Conservation (phyloP, 1,140 invertebrate species). For the Drosophila carrolli region DNA sequence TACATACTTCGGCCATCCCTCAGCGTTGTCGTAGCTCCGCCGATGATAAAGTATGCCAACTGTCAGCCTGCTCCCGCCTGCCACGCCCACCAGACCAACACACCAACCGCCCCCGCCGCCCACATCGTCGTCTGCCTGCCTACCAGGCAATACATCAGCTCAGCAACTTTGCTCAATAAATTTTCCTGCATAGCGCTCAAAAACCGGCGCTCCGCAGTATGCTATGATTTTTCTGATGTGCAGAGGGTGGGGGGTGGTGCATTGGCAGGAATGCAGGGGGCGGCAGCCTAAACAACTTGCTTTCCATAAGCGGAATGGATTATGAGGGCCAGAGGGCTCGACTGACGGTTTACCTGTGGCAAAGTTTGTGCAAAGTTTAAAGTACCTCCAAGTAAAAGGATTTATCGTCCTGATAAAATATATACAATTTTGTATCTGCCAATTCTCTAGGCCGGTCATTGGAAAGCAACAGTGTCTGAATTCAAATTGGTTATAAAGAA, state of each 20-base stretch:
- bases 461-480: background rate
- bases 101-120: constrained; percentile 7
- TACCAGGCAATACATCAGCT: constrained; percentile 68
- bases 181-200: constrained; percentile 62
- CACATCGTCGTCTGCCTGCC: constrained; percentile 7
- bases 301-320: constrained; percentile 37
- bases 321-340: constrained; percentile 7
- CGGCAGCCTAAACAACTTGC: constrained; percentile 67
- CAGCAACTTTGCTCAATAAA: constrained; percentile 82
- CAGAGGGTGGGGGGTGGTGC: background rate
- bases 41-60: constrained; percentile 82
- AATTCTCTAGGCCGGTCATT: background rate
- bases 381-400: constrained; percentile 14
- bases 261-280: constrained; percentile 1
- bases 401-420: constrained; percentile 15
- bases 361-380: constrained; percentile 27
- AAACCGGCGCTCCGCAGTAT: constrained; percentile 71
- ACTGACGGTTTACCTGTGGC: constrained; percentile 22
- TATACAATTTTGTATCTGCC: constrained; percentile 5
- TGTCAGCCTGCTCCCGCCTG: constrained; percentile 56
- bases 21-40: constrained; percentile 53
- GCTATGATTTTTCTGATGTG: constrained; percentile 65
- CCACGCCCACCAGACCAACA: constrained; percentile 24
- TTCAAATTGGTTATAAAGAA: background rate
- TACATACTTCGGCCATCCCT: constrained; percentile 55